phyloP scores from a whole-genome alignment of 2,888 invertebrate genomes.

The Selenia dentaria region DNA sequence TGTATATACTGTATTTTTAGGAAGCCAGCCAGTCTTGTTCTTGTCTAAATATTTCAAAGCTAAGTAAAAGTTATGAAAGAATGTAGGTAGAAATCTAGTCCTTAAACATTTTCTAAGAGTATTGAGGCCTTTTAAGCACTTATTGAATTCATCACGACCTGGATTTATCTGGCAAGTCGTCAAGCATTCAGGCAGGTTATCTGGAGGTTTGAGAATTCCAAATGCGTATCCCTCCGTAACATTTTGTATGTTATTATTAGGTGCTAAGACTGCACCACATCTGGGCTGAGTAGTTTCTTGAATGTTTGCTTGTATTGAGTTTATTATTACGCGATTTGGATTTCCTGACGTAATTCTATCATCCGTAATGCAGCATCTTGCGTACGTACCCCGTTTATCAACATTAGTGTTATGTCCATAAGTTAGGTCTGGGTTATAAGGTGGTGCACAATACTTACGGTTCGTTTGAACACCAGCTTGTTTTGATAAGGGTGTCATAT shows the following conservation, averaged over 20 bases:
- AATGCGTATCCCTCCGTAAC: conserved; percentile 74
- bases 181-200: conserved; percentile 74
- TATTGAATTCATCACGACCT: conserved; percentile 62
- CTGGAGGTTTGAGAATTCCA: conserved; percentile 69
- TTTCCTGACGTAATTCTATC: conserved; percentile 61
- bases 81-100: conserved; percentile 54
- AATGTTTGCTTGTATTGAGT: conserved; percentile 69
- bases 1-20: conserved; percentile 67
- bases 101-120: conserved; percentile 60
- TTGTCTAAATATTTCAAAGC: conserved; percentile 61
- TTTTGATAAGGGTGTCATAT: conserved; percentile 54
- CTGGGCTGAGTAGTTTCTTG: conserved; percentile 55
- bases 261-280: conserved; percentile 68
- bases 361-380: conserved; percentile 70
- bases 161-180: conserved; percentile 58
- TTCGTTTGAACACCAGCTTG: conserved; percentile 50
- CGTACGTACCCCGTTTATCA: conserved; percentile 76
- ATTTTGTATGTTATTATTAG: conserved; percentile 73
- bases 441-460: conserved; percentile 64
- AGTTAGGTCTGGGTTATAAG: conserved; percentile 66
- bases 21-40: conserved; percentile 72
- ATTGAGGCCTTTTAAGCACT: conserved; percentile 75
- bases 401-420: conserved; percentile 70
- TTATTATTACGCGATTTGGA: conserved; percentile 55
- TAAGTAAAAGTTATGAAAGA: conserved; percentile 59